Evolutionary conservation across 2,888 invertebrate species (phyloP).

Genomic region (Deilephila porcellus): DNA sequence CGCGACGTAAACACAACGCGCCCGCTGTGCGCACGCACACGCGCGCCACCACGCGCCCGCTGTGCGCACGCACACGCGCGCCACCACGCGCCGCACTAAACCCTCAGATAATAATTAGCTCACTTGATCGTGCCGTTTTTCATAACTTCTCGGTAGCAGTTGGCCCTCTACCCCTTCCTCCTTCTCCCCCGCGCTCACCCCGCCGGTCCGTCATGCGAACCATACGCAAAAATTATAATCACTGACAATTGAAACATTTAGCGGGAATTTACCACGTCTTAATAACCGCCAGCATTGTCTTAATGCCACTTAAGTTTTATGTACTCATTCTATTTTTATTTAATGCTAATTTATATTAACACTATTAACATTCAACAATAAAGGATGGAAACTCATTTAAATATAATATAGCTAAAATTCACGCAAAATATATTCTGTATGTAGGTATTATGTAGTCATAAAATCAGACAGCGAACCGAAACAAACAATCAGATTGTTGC

Average conservation of each 20-base stretch:
- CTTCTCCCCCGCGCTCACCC: conserved; percentile 19
- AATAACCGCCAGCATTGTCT: conserved; percentile 6
- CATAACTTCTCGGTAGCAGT: not conserved
- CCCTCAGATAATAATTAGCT: conserved; percentile 20
- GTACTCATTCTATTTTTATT: not conserved
- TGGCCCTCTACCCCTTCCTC: not conserved
- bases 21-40: conserved; percentile 39
- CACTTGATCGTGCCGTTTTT: conserved; percentile 2
- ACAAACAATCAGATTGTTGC: no score
- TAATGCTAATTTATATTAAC: not conserved
- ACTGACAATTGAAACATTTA: conserved; percentile 24
- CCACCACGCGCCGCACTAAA: conserved; percentile 11
- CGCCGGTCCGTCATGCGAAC: conserved; percentile 7
- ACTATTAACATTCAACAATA: not conserved
- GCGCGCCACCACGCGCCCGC: conserved; percentile 29
- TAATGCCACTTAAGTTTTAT: conserved; percentile 1
- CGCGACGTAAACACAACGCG: conserved; percentile 70
- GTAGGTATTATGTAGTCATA: not conserved
- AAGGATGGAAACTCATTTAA: conserved; percentile 2
- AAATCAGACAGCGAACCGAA: no score
- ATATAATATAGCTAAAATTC: not conserved
- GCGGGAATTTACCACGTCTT: conserved; percentile 16
- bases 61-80: conserved; percentile 35
- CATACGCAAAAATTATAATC: conserved; percentile 29
- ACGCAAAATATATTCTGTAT: not conserved